Conservation (phyloP, 2,888 invertebrate genomes). For the Lagria hirta region DNA sequence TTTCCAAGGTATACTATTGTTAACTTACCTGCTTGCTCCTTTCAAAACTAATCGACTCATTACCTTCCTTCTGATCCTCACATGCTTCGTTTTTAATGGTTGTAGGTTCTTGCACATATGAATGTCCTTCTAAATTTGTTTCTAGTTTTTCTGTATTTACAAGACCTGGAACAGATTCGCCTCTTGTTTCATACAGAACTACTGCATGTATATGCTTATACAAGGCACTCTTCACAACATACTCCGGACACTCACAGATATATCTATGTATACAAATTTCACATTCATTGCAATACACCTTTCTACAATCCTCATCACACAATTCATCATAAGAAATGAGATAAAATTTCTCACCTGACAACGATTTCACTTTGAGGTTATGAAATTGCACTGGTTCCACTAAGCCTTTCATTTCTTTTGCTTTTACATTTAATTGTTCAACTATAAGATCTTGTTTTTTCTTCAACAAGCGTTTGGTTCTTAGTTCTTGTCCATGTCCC, state of each 20-base stretch:
- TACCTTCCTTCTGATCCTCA: constrained; percentile 1
- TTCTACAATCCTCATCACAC: too few species aligned
- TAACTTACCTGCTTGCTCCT: constrained; percentile 3
- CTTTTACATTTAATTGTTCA: background rate
- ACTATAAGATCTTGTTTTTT: constrained; percentile 1
- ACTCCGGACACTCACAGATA: too few species aligned
- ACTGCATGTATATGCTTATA: background rate
- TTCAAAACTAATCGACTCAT: constrained; percentile 1
- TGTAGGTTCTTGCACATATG: background rate
- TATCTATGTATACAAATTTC: too few species aligned
- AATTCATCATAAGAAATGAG: too few species aligned
- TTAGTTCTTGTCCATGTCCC: constrained; percentile 26
- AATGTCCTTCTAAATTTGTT: background rate
- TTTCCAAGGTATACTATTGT: too few species aligned
- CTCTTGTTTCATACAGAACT: background rate
- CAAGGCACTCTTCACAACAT: constrained; percentile 1
- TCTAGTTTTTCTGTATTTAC: too few species aligned
- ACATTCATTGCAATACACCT: too few species aligned
- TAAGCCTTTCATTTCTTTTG: constrained; percentile 1
- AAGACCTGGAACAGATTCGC: constrained; percentile 1
- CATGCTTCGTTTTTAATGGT: background rate
- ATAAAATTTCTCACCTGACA: constrained; percentile 1
- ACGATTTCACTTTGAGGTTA: constrained; percentile 1
- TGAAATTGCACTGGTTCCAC: background rate
- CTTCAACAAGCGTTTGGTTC: constrained; percentile 25